These are phyloP conservation scores for Drosophila auraria DNA, from an alignment of 1,140 invertebrate species.

Conservation along the genomic window DNA sequence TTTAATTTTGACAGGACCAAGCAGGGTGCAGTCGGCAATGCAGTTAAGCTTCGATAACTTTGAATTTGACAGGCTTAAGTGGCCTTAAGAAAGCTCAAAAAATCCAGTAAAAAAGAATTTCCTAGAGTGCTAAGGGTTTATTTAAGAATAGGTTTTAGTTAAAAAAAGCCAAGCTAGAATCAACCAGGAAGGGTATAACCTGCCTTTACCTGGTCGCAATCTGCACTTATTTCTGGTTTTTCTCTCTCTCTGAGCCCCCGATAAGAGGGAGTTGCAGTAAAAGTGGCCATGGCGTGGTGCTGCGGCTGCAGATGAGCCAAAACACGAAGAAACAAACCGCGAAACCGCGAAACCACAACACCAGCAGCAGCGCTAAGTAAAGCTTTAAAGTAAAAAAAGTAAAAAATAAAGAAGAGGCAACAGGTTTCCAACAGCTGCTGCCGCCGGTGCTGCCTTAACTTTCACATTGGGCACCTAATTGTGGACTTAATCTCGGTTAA, in stretches of 20 bases:
- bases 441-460: constrained; percentile 59
- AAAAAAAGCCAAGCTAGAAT: background rate
- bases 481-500: constrained; percentile 79
- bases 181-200: background rate
- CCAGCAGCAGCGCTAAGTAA: constrained; percentile 23
- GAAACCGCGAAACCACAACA: constrained; percentile 18
- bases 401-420: constrained; percentile 26
- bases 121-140: background rate
- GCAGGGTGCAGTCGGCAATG: too few relatives aligned
- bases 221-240: background rate
- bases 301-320: constrained; percentile 63
- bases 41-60: too few relatives aligned
- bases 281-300: constrained; percentile 54
- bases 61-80: too few relatives aligned
- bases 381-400: constrained; percentile 6
- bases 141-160: background rate
- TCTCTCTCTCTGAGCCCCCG: background rate
- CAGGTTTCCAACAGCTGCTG: constrained; percentile 66
- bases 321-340: constrained; percentile 19
- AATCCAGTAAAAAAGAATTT: background rate
- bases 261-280: constrained; percentile 60
- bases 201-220: background rate
- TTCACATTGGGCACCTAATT: constrained; percentile 82
- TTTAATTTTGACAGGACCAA: too few relatives aligned
- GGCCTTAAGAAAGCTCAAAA: background rate